phyloP scores from a whole-genome alignment of 2,888 invertebrate species.

The Marasmarcha lunaedactyla region DNA sequence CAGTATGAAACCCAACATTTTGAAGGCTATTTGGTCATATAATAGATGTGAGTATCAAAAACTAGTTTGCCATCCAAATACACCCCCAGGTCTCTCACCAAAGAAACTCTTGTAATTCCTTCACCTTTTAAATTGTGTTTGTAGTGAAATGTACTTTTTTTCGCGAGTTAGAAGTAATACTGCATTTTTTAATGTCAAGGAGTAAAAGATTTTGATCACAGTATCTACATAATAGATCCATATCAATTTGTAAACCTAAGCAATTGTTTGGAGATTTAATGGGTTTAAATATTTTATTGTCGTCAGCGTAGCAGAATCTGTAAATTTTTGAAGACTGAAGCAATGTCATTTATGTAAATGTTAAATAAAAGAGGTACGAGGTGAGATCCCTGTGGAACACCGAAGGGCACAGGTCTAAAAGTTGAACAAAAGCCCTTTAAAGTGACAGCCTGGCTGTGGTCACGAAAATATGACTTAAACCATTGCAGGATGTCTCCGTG shows the following conservation, averaged over 20 bases:
- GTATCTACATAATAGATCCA: neutral
- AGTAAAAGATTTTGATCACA: neutral
- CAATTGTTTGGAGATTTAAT: neutral
- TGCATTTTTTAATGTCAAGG: no score
- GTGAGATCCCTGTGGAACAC: constrained; percentile 2
- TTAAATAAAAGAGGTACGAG: constrained; percentile 1
- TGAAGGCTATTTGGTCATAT: neutral
- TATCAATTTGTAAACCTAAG: constrained; percentile 1
- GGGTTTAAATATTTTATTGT: constrained; percentile 1
- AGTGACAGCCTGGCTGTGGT: constrained; percentile 1
- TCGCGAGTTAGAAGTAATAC: no score
- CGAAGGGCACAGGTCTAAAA: neutral
- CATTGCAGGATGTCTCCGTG: neutral
- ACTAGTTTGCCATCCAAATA: neutral
- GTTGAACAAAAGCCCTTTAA: constrained; percentile 2
- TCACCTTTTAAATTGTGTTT: neutral
- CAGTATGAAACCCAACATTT: neutral
- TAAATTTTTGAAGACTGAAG: neutral
- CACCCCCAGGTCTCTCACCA: no score
- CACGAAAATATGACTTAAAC: constrained; percentile 1
- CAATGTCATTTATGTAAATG: constrained; percentile 1
- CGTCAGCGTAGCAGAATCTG: neutral
- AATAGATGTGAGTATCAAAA: neutral
- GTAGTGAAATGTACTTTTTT: no score
- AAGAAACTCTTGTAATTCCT: neutral